These are phyloP conservation scores for Salvelinus sp. DNA, from an alignment of 2,113 vertebrate species.

Conservation along the genomic window DNA sequence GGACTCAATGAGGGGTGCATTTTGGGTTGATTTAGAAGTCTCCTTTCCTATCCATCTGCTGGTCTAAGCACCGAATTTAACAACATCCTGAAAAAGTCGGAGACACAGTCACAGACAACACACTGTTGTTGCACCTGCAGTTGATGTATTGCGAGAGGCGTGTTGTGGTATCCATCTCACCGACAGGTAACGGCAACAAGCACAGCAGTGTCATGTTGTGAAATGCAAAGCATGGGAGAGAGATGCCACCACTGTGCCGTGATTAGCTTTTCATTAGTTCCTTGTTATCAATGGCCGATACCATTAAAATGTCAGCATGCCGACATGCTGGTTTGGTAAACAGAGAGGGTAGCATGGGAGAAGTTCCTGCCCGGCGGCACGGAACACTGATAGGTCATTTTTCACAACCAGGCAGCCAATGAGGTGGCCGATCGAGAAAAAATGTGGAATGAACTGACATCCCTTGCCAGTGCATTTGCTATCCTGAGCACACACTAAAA, in stretches of 20 bases:
- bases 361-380: conserved; percentile 22
- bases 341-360: conserved; percentile 26
- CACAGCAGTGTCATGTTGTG: conserved; percentile 5
- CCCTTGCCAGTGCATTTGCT: neutral
- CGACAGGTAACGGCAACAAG: neutral
- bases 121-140: no score
- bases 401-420: conserved; percentile 47
- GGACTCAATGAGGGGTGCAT: no score
- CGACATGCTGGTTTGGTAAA: conserved; percentile 53
- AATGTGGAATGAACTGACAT: conserved; percentile 22
- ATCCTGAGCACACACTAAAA: conserved; percentile 20
- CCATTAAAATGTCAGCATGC: conserved; percentile 57
- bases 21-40: no score
- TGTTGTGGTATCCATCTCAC: no score
- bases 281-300: conserved; percentile 66
- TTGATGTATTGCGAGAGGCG: no score
- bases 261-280: conserved; percentile 60
- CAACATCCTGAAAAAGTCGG: no score
- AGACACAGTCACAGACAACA: no score
- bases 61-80: no score
- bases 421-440: conserved; percentile 39
- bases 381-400: conserved; percentile 43
- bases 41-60: no score
- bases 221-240: conserved; percentile 29
- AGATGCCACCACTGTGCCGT: conserved; percentile 36